These are phyloP conservation scores for Temnothorax unifasciatus DNA, from an alignment of 2,888 invertebrate genomes.

Conservation along the genomic window DNA sequence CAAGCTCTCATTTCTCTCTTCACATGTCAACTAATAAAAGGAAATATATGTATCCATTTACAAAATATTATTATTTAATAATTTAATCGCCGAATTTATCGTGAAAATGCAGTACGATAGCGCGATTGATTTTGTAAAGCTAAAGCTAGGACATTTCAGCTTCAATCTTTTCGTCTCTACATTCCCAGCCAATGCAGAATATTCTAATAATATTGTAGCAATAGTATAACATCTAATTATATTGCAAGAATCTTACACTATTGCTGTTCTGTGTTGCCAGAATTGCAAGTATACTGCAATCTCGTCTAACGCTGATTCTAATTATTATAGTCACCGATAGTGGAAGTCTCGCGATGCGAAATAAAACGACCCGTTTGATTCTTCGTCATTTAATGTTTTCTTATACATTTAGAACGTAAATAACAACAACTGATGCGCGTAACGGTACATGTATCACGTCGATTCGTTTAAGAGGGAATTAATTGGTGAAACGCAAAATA, in stretches of 20 bases:
- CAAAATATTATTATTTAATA: background rate
- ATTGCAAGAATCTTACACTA: no score
- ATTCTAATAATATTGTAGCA: no score
- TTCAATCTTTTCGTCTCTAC: background rate
- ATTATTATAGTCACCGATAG: background rate
- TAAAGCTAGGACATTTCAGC: background rate
- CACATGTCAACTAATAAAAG: background rate
- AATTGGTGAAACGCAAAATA: background rate
- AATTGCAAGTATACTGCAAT: background rate
- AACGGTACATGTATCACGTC: background rate
- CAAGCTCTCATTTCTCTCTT: background rate
- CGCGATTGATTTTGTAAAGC: background rate
- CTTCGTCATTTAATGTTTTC: slow-evolving; percentile 72
- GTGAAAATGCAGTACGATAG: background rate
- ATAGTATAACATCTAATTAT: no score
- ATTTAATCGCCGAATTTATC: background rate
- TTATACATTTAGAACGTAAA: slow-evolving; percentile 77
- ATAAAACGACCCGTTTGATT: slow-evolving; percentile 43
- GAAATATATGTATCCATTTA: background rate
- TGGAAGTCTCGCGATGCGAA: background rate
- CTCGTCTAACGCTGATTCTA: background rate
- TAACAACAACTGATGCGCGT: slow-evolving; percentile 60
- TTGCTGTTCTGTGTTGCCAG: no score
- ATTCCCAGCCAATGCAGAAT: background rate
- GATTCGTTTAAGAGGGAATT: background rate